These are phyloP conservation scores for Leucoraja ocellata DNA, from an alignment of 2,797 vertebrate genomes.

Conservation along the genomic window DNA sequence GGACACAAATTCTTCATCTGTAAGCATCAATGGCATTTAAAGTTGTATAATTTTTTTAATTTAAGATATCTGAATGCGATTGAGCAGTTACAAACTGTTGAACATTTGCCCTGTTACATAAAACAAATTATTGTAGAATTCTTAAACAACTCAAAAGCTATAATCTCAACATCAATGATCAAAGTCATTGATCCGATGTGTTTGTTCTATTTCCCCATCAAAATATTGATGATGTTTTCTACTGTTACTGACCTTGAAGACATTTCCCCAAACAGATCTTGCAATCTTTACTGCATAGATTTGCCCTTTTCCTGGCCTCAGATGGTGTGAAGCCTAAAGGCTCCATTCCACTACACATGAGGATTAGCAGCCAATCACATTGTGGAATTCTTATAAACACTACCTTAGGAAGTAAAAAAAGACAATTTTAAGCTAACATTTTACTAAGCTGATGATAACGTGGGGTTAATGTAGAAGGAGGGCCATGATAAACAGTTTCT, in stretches of 20 bases:
- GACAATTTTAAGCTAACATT: too few species aligned
- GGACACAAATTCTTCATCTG: not conserved
- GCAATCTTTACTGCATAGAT: too few species aligned
- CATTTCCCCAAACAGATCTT: too few species aligned
- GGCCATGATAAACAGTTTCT: too few species aligned
- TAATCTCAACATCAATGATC: not conserved
- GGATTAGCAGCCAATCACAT: too few species aligned
- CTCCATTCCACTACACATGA: too few species aligned
- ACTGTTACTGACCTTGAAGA: not conserved
- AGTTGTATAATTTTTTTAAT: not conserved
- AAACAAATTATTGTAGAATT: not conserved
- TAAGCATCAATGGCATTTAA: not conserved
- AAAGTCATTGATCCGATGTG: too few species aligned
- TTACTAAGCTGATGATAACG: too few species aligned
- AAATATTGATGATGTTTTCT: not conserved
- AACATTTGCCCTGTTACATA: not conserved
- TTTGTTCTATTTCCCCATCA: not conserved
- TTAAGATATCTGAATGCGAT: not conserved
- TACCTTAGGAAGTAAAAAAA: too few species aligned
- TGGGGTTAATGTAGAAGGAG: too few species aligned
- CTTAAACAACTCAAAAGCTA: not conserved
- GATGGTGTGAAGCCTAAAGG: too few species aligned
- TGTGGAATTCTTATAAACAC: too few species aligned
- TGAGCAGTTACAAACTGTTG: not conserved
- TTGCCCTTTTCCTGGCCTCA: not conserved